Evolutionary conservation across 2,113 vertebrate genomes (phyloP).

Genomic region (Hydrolagus affinis): DNA sequence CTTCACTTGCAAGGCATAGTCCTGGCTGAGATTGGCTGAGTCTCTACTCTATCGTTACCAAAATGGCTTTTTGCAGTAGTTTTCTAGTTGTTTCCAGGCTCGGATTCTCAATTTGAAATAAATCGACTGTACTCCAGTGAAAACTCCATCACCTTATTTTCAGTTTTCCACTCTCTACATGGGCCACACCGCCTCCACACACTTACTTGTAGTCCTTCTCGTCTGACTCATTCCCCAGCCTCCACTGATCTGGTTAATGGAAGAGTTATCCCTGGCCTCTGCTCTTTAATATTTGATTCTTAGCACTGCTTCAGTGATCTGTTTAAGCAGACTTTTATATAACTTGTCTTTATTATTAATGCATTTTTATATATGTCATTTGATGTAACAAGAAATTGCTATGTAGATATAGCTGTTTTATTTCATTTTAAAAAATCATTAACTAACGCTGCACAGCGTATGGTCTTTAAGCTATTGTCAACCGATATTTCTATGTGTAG

Average conservation of each 20-base stretch:
- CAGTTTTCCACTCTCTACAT: background rate
- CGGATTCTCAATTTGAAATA: background rate
- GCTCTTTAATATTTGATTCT: slow-evolving; percentile 28
- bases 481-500: too few relatives aligned
- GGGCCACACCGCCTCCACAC: background rate
- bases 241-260: slow-evolving; percentile 15
- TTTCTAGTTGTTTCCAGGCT: background rate
- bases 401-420: too few relatives aligned
- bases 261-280: background rate
- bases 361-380: background rate
- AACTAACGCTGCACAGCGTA: too few relatives aligned
- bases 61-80: too few relatives aligned
- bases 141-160: background rate
- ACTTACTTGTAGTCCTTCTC: slow-evolving; percentile 26
- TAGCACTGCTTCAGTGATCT: background rate
- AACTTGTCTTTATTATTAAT: background rate
- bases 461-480: too few relatives aligned
- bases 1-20: background rate
- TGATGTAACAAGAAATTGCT: too few relatives aligned
- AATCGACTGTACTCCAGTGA: background rate
- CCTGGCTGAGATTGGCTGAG: background rate
- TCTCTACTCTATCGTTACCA: background rate
- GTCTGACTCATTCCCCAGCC: slow-evolving; percentile 22
- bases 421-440: too few relatives aligned
- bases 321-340: slow-evolving; percentile 15